Conservation (phyloP, 2,113 vertebrate genomes). For the Felis chaus region DNA sequence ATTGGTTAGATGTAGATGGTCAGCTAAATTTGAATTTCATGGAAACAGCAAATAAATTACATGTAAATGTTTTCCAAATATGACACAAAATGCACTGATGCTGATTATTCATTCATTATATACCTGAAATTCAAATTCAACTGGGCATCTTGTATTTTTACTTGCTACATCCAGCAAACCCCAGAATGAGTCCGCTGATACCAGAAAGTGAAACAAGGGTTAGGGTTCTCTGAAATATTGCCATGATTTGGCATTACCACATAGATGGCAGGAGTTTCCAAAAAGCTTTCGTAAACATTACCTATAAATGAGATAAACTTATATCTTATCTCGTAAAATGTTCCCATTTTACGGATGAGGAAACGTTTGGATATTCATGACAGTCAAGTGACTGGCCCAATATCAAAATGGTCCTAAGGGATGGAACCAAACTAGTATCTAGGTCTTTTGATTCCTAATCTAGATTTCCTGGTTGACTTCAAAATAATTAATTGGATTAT, state of each 20-base stretch:
- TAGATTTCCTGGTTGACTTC: constrained; percentile 14
- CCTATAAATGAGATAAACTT: background rate
- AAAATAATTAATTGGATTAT: constrained; percentile 40
- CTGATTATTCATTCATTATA: background rate
- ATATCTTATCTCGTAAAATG: background rate
- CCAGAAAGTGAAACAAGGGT: background rate
- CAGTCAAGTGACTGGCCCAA: background rate
- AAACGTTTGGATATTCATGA: background rate
- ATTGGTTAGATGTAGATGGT: background rate
- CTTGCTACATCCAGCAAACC: background rate
- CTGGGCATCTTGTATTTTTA: background rate
- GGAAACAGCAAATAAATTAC: background rate
- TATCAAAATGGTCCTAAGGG: background rate
- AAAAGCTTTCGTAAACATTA: background rate
- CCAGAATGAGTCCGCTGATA: background rate
- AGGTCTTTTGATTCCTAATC: background rate
- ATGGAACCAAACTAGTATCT: background rate
- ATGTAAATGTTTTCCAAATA: background rate
- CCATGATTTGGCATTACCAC: background rate
- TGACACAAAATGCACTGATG: background rate
- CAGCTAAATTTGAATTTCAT: background rate
- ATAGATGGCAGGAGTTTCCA: background rate
- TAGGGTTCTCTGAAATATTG: background rate
- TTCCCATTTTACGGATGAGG: background rate
- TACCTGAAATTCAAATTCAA: background rate